Conservation (phyloP, 2,797 vertebrate genomes). For the Bufotes viridis region DNA sequence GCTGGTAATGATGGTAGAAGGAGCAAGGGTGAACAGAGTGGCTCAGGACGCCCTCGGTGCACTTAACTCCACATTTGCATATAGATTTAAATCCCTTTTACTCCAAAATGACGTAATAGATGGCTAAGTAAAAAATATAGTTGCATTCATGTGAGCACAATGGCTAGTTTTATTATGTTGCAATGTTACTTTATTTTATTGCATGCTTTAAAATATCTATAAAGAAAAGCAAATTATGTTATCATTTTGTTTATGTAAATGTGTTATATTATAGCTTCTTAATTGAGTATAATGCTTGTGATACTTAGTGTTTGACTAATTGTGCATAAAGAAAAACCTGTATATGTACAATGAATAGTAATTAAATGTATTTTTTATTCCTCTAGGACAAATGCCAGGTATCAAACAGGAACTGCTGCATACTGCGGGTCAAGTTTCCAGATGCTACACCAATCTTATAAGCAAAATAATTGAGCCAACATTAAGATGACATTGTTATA, state of each 20-base stretch:
- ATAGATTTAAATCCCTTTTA: no score
- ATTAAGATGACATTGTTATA: conserved; percentile 63
- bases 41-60: no score
- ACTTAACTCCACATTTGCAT: no score
- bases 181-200: no score
- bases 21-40: no score
- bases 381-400: conserved; percentile 43
- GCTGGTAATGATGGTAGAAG: no score
- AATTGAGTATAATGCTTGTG: neutral
- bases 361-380: neutral
- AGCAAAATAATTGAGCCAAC: conserved; percentile 66
- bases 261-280: neutral
- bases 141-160: no score
- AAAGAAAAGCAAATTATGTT: neutral
- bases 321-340: neutral
- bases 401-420: conserved; percentile 66
- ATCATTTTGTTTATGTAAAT: neutral
- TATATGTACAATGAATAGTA: neutral
- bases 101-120: no score
- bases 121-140: no score
- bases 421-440: conserved; percentile 67
- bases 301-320: neutral
- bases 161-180: no score
- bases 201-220: neutral
- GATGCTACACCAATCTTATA: conserved; percentile 71